Percentiles rank a stretch among this genome's conserved stretches.
phyloP scores from a whole-genome alignment of 2,888 invertebrate genomes.

The Sphaerophoria rueppellii region DNA sequence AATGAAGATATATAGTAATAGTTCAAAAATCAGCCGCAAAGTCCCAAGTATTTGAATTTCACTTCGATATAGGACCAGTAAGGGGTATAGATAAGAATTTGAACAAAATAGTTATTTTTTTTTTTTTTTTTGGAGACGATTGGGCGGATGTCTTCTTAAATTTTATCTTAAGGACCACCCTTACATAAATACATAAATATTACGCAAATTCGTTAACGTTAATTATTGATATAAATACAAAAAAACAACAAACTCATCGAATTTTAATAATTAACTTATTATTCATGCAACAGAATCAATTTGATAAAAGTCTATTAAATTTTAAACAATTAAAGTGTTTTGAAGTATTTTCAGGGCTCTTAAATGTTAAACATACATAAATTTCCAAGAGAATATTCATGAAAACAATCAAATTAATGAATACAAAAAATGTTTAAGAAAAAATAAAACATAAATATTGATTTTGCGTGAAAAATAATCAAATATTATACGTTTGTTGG shows the following conservation, averaged over 20 bases:
- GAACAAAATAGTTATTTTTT: too few relatives aligned
- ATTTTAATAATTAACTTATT: slow-evolving; percentile 7
- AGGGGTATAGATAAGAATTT: too few relatives aligned
- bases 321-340: slow-evolving; percentile 7
- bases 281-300: slow-evolving; percentile 2
- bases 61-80: too few relatives aligned
- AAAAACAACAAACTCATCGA: not conserved
- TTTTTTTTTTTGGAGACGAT: too few relatives aligned
- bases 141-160: too few relatives aligned
- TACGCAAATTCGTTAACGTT: too few relatives aligned
- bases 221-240: too few relatives aligned
- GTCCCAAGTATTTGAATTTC: too few relatives aligned
- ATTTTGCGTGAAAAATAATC: slow-evolving; percentile 25
- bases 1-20: too few relatives aligned
- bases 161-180: too few relatives aligned
- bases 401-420: not conserved
- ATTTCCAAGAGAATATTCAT: not conserved
- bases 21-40: too few relatives aligned
- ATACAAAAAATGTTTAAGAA: not conserved
- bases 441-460: not conserved
- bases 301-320: not conserved
- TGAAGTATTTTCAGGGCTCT: not conserved
- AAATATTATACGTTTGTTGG: not conserved
- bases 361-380: not conserved
- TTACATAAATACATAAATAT: too few relatives aligned